Conservation (phyloP, 2,113 vertebrate species). For the Odobenus rosmarus region DNA sequence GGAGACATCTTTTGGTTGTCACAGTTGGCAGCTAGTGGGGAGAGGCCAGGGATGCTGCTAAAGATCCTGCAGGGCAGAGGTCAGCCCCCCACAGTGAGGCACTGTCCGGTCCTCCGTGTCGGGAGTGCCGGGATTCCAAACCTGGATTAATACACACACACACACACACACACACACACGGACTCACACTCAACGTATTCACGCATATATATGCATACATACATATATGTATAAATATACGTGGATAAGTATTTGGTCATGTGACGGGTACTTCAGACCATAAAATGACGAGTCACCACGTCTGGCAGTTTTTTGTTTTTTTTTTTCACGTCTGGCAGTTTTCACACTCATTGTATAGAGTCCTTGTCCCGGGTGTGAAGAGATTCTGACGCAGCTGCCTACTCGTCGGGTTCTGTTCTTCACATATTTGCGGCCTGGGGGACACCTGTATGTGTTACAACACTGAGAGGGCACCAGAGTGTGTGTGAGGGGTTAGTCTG, state of each 20-base stretch:
- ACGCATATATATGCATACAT: not conserved
- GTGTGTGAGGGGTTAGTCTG: rapidly evolving
- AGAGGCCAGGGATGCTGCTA: not conserved
- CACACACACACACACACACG: no score
- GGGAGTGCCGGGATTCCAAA: not conserved
- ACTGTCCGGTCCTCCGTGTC: not conserved
- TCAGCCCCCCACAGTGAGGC: not conserved
- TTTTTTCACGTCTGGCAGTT: not conserved
- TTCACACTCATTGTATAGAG: rapidly evolving
- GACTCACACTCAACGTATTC: rapidly evolving
- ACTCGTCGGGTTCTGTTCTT: not conserved
- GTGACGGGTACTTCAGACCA: not conserved
- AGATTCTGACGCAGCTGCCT: not conserved
- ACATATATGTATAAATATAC: no score
- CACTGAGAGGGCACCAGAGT: not conserved
- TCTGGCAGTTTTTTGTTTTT: not conserved
- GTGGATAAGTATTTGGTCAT: not conserved
- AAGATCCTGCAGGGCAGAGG: not conserved
- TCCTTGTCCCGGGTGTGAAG: not conserved
- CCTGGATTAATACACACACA: not conserved
- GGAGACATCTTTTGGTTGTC: not conserved
- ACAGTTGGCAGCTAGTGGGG: not conserved
- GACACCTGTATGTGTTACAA: rapidly evolving
- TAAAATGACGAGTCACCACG: not conserved
- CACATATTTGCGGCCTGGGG: not conserved